Percentiles rank a stretch among this genome's conserved stretches.
Conservation (phyloP, 2,113 vertebrate genomes). For the Empidonax alnorum region DNA sequence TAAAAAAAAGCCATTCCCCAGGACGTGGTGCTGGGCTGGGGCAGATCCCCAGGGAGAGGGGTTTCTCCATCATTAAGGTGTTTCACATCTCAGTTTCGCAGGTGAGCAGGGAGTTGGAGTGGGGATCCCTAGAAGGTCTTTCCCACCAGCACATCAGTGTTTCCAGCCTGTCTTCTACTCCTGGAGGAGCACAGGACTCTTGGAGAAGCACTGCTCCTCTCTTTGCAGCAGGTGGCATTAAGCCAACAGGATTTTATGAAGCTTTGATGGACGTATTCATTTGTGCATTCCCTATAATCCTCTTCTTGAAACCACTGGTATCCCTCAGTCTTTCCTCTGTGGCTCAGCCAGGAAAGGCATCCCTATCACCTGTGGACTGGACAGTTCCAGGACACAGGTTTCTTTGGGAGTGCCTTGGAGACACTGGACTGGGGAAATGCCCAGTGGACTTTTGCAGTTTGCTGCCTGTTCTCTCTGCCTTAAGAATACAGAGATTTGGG, state of each 20-base stretch:
- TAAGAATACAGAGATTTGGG: not conserved
- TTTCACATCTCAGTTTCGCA: not conserved
- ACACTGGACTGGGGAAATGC: not conserved
- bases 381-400: not conserved
- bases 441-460: not conserved
- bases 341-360: not conserved
- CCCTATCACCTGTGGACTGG: rapidly evolving
- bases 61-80: not conserved
- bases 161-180: not conserved
- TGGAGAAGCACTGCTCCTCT: not conserved
- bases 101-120: not conserved
- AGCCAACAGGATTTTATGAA: not conserved
- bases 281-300: not conserved
- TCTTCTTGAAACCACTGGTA: not conserved
- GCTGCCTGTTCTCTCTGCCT: not conserved
- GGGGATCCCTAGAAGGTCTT: not conserved
- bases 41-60: not conserved
- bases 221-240: conserved; percentile 13
- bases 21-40: not conserved
- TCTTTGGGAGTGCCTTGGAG: not conserved
- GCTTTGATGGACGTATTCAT: not conserved
- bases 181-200: not conserved
- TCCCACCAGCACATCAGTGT: not conserved
- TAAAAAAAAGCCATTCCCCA: not conserved
- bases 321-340: not conserved